A percentile compares a stretch with the other conserved stretches of the same genome.
These are phyloP conservation scores for Gryllus bimaculatus DNA, from an alignment of 1,140 invertebrate species.

Conservation along the genomic window DNA sequence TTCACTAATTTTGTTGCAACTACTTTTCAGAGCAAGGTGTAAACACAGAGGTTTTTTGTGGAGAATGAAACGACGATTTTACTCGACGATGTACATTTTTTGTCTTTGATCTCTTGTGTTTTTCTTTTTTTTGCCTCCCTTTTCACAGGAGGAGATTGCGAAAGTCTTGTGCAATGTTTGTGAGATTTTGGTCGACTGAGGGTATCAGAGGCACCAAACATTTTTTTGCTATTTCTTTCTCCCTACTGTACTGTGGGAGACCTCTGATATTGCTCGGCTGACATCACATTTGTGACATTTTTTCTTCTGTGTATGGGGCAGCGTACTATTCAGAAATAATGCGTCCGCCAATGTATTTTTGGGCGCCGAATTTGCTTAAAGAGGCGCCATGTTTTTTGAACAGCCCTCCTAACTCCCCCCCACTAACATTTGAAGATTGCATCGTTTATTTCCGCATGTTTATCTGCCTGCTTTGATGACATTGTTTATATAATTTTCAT, in stretches of 20 bases:
- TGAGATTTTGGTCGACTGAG: conserved; percentile 21
- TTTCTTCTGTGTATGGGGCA: conserved; percentile 60
- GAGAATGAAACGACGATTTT: conserved; percentile 21
- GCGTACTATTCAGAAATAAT: conserved; percentile 39
- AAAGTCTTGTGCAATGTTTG: conserved; percentile 18
- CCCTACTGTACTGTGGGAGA: conserved; percentile 13
- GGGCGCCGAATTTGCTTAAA: conserved; percentile 40
- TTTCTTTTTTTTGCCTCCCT: conserved; percentile 21
- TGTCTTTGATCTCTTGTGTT: conserved; percentile 21
- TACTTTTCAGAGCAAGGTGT: conserved; percentile 25
- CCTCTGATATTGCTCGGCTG: conserved; percentile 23
- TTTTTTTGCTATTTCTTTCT: conserved; percentile 16
- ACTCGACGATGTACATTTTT: conserved; percentile 21
- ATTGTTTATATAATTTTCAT: conserved; percentile 26
- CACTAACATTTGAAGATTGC: conserved; percentile 20
- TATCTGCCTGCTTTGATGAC: conserved; percentile 25
- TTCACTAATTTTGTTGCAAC: conserved; percentile 23
- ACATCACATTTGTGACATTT: conserved; percentile 47
- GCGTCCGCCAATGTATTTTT: conserved; percentile 45
- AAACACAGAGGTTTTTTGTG: conserved; percentile 23
- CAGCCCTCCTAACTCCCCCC: conserved; percentile 28
- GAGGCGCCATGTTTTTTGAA: conserved; percentile 41
- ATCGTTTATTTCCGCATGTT: conserved; percentile 25
- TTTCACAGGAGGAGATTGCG: conserved; percentile 19
- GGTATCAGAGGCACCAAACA: conserved; percentile 20